phyloP scores from a whole-genome alignment of 2,888 invertebrate species.

The Lumbricus terrestris region DNA sequence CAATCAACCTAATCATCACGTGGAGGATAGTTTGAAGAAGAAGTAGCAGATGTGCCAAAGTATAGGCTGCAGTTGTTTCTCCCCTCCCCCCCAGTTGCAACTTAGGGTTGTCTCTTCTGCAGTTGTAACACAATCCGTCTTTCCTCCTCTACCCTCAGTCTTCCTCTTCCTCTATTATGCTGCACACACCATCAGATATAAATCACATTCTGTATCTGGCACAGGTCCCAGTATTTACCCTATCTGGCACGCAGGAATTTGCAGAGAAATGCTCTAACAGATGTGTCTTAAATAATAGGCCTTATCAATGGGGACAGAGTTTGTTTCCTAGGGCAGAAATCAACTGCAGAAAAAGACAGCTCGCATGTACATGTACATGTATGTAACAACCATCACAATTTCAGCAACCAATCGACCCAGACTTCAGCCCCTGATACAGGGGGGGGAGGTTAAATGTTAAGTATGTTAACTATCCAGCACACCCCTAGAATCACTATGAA shows the following conservation, averaged over 20 bases:
- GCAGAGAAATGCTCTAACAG: background rate
- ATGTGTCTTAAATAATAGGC: background rate
- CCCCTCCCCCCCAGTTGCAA: no score
- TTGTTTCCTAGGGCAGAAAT: background rate
- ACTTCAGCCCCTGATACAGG: background rate
- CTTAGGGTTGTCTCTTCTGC: no score
- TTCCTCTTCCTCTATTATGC: no score
- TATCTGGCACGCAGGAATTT: background rate
- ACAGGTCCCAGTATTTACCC: background rate
- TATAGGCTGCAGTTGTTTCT: background rate
- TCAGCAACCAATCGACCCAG: background rate
- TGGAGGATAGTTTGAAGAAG: background rate
- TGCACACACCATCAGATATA: background rate
- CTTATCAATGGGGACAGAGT: background rate
- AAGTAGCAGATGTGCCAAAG: background rate
- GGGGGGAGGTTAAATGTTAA: background rate
- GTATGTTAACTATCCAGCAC: background rate
- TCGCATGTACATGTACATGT: no score
- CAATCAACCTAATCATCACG: background rate
- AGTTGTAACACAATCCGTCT: no score
- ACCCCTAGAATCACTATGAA: background rate
- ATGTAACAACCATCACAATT: background rate
- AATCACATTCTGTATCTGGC: background rate
- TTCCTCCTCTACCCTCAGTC: no score
- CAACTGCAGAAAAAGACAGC: background rate